Base-by-base conservation (phyloP, 2,888 invertebrate genomes). In the Hydrotaea cyrtoneurina region DNA sequence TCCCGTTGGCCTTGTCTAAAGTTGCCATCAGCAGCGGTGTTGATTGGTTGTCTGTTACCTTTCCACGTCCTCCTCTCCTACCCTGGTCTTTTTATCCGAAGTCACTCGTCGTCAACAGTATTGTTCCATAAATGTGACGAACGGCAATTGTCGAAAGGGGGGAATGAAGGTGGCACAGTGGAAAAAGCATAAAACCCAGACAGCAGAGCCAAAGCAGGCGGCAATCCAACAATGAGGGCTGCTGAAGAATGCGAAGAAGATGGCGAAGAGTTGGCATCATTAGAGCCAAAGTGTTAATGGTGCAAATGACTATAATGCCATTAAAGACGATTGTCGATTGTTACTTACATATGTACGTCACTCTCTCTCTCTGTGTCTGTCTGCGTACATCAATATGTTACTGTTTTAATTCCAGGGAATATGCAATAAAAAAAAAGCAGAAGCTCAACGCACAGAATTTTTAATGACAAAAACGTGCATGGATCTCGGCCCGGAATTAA, bases 211-310 rank as follows among this genome's bases (percentile, higher is more conserved):
- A 13, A 8, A 39, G n/a, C n/a, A 50, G 50, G n/a, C n/a, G 50
- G 13, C 31, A 43, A 43, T 43, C 43, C 43, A 10, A 10, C 15
- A 43, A 13, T 13, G 50, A 50, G 3, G n/a, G 50, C 31, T 3
- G 39, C 8, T 0, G 50, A 50, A n/a, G 50, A n/a, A 8, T 15
- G 50, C 50, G 50, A 50, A 71, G n/a, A 15, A 10, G 59, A 13
- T 15, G 23, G 7, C 26, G 59, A 26, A 53, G 53, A 71, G 53
- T 71, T 71, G 71, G 46, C 69, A 23, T 62, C 17, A 57, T 57
- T 69, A 69, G 69, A 46, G 31, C 43, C 39, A 72, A 82, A 82
- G 74, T 78, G 69, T 59, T 74, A 78, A 82, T 78, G 46, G 66
- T 73, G 43, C 55, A 72, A 39, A 76, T 75, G 62, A 50, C 39